These are phyloP conservation scores for Chamaetylas fuelleborni DNA, from an alignment of 2,113 vertebrate genomes.

Conservation along the genomic window DNA sequence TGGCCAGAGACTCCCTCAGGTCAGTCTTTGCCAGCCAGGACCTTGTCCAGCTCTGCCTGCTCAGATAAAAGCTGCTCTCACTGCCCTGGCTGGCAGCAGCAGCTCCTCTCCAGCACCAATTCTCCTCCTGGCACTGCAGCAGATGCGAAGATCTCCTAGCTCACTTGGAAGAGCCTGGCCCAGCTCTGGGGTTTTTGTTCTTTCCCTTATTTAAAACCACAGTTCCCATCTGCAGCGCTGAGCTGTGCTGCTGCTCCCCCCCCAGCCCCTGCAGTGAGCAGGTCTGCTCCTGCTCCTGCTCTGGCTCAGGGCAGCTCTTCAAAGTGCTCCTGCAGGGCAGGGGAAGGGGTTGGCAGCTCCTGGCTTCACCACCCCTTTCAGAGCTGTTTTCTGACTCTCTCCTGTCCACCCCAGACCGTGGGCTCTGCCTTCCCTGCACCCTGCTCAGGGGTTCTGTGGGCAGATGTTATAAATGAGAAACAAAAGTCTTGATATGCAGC, in stretches of 20 bases:
- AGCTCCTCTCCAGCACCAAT: neutral
- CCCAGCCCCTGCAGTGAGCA: neutral
- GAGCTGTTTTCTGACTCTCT: neutral
- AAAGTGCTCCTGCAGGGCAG: slow-evolving; percentile 28
- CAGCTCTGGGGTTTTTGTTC: neutral
- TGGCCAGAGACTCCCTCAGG: neutral
- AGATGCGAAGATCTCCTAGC: neutral
- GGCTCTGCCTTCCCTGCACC: no score
- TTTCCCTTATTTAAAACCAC: neutral
- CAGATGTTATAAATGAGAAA: no score
- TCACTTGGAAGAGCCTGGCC: neutral
- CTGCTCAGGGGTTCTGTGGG: neutral
- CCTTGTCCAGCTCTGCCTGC: neutral
- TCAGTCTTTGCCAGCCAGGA: neutral
- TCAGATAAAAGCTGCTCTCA: neutral
- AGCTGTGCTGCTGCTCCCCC: neutral
- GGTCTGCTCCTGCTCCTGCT: slow-evolving; percentile 22
- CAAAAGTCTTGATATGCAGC: no score
- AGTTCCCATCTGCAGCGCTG: neutral
- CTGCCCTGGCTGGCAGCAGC: neutral
- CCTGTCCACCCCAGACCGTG: neutral
- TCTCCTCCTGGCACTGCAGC: neutral
- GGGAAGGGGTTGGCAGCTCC: neutral
- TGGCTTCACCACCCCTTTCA: neutral
- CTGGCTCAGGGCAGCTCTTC: neutral